Evolutionary conservation across 2,113 vertebrate species (phyloP).

Genomic region (Eidolon helvum): DNA sequence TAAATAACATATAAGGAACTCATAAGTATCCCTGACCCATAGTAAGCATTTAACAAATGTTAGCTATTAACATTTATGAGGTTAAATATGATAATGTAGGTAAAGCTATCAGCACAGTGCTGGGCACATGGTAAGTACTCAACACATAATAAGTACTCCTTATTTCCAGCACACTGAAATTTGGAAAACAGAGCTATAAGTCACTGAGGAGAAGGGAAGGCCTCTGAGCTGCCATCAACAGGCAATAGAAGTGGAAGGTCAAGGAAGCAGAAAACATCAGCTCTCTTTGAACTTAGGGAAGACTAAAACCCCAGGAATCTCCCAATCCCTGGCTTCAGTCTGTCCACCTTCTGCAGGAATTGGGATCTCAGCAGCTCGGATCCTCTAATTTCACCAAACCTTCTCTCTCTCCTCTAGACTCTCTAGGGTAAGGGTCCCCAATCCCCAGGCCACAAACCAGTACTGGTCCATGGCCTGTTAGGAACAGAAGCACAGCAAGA

Average conservation of each 20-base stretch:
- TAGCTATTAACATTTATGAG: neutral
- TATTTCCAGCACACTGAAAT: neutral
- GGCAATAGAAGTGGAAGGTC: neutral
- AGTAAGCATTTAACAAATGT: constrained; percentile 3
- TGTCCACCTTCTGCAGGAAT: neutral
- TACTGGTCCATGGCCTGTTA: too few species aligned
- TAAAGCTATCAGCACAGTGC: neutral
- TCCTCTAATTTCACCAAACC: neutral
- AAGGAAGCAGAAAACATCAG: neutral
- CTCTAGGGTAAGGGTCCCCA: neutral
- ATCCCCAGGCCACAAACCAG: too few species aligned
- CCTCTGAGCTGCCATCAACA: neutral
- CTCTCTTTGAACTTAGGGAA: neutral
- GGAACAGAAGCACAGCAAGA: too few species aligned
- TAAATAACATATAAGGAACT: constrained; percentile 16
- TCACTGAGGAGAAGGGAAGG: neutral
- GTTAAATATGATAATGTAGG: neutral
- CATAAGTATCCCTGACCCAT: neutral
- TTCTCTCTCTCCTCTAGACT: neutral
- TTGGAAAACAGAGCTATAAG: neutral
- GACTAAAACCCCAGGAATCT: neutral
- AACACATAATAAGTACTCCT: neutral
- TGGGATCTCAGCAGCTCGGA: neutral
- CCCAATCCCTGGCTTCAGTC: neutral
- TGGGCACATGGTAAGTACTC: neutral